These are phyloP conservation scores for Cavia porcellus DNA, from an alignment of 2,113 vertebrate genomes.

Conservation along the genomic window DNA sequence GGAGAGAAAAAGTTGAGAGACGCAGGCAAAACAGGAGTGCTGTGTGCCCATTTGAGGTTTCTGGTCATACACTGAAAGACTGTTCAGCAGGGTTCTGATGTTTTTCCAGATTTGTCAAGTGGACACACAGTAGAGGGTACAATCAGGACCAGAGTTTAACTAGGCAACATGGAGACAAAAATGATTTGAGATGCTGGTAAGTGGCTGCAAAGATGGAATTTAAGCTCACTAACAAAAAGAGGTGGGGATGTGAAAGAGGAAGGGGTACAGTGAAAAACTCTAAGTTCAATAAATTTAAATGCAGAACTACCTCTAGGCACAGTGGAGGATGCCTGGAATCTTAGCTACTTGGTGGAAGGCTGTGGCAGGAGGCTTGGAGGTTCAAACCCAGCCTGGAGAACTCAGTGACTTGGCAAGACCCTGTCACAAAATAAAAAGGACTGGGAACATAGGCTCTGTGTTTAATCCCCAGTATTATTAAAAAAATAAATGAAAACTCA, in stretches of 20 bases:
- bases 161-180: neutral
- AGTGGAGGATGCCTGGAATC: neutral
- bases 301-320: neutral
- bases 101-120: neutral
- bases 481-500: neutral
- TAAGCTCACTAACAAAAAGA: neutral
- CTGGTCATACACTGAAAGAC: conserved; percentile 13
- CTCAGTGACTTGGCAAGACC: neutral
- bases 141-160: neutral
- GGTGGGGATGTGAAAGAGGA: neutral
- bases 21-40: neutral
- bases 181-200: neutral
- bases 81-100: neutral
- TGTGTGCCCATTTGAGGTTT: neutral
- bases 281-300: neutral
- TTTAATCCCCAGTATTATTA: neutral
- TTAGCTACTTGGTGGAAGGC: neutral
- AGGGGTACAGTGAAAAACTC: neutral
- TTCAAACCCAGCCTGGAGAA: neutral
- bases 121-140: neutral
- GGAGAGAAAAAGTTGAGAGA: neutral
- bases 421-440: neutral
- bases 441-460: neutral
- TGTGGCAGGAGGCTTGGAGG: neutral
- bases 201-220: neutral